These are phyloP conservation scores for Phyllostomus discolor DNA, from an alignment of 2,113 vertebrate genomes.

Conservation along the genomic window DNA sequence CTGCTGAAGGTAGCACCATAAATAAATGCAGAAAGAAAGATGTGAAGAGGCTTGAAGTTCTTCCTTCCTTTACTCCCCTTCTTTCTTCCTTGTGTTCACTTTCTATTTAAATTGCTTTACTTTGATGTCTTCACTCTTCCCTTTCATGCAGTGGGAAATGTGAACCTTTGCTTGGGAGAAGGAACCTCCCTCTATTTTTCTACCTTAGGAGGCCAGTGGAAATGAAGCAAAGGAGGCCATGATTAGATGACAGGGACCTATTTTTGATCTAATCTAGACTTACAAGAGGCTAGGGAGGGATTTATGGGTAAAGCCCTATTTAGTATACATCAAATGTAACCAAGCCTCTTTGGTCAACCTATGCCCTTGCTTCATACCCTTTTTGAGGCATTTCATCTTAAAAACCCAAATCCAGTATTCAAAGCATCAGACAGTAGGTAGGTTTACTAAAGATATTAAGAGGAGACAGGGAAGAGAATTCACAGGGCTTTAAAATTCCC, in stretches of 20 bases:
- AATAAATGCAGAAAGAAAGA: neutral
- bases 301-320: neutral
- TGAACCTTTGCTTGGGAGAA: neutral
- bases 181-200: neutral
- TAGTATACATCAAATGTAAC: neutral
- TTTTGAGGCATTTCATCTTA: neutral
- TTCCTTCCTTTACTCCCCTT: neutral
- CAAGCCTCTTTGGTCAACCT: neutral
- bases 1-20: neutral
- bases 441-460: neutral
- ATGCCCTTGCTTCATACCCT: neutral
- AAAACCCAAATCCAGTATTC: neutral
- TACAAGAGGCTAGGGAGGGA: neutral
- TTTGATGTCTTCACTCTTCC: neutral
- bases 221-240: neutral
- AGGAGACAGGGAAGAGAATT: neutral
- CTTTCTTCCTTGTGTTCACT: neutral
- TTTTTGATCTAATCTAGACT: neutral
- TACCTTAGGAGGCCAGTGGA: neutral
- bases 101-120: neutral
- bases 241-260: neutral
- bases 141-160: neutral
- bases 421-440: neutral
- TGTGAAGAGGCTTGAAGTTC: neutral
- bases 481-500: neutral